These are phyloP conservation scores for Trachurus trachurus DNA, from an alignment of 2,797 vertebrate genomes.

Conservation along the genomic window DNA sequence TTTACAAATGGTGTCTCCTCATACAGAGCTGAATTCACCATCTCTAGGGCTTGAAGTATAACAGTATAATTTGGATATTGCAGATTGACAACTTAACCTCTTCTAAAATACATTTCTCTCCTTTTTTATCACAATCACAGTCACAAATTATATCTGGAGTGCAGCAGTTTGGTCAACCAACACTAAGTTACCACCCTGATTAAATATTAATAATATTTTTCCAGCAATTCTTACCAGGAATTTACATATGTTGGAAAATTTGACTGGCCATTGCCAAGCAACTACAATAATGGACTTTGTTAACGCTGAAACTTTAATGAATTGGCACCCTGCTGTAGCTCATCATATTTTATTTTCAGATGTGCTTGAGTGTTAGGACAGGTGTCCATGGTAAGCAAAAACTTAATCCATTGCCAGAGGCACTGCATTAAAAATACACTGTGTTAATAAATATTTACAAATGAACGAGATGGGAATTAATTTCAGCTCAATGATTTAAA, in stretches of 20 bases:
- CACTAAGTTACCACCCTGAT: not conserved
- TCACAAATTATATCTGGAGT: not conserved
- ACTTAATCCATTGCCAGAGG: conserved; percentile 53
- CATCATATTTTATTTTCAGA: conserved; percentile 43
- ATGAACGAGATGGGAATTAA: conserved; percentile 30
- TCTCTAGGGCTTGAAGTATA: not conserved
- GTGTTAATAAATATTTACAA: conserved; percentile 58
- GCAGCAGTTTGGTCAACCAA: not conserved
- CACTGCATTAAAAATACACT: conserved; percentile 50
- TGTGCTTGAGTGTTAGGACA: conserved; percentile 42
- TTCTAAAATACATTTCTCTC: not conserved
- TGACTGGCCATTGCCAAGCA: not conserved
- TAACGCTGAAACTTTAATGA: conserved; percentile 21
- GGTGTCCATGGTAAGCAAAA: conserved; percentile 40
- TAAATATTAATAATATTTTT: not conserved
- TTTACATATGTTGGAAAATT: not conserved
- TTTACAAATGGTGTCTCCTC: not conserved
- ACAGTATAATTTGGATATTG: not conserved
- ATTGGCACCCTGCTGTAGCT: conserved; percentile 20
- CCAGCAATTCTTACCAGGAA: not conserved
- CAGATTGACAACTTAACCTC: not conserved
- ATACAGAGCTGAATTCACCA: not conserved
- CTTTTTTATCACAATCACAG: not conserved
- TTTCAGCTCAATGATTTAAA: conserved; percentile 13
- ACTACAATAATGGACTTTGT: conserved; percentile 2